These are phyloP conservation scores for Camponotus floridanus DNA, from an alignment of 1,140 invertebrate genomes.

Conservation along the genomic window DNA sequence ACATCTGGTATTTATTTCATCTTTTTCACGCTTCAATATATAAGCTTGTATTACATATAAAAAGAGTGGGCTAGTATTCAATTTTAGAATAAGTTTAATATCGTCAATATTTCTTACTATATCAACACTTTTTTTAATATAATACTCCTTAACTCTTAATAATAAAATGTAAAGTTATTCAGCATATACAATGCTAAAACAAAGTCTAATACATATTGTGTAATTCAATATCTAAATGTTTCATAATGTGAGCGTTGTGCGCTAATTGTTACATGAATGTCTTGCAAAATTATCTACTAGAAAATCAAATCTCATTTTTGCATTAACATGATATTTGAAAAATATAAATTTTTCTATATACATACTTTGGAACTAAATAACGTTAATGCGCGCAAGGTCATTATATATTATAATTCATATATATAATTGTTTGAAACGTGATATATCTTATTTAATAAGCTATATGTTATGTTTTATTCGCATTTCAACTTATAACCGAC, in stretches of 20 bases:
- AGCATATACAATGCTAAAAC: slow-evolving; percentile 46
- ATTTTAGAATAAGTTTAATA: slow-evolving; percentile 65
- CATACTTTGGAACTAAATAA: slow-evolving; percentile 14
- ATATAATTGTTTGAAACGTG: slow-evolving; percentile 22
- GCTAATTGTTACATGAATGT: slow-evolving; percentile 43
- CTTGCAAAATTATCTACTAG: slow-evolving; percentile 13
- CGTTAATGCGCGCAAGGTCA: neutral
- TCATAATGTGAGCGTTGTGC: slow-evolving; percentile 61
- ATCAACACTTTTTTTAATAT: slow-evolving; percentile 31
- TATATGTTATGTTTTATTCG: slow-evolving; percentile 21
- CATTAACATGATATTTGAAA: slow-evolving; percentile 19
- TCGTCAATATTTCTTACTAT: slow-evolving; percentile 40
- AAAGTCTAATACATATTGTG: slow-evolving; percentile 14
- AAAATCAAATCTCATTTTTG: slow-evolving; percentile 1
- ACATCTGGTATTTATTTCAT: neutral
- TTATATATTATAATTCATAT: neutral
- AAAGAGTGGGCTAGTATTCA: slow-evolving; percentile 65
- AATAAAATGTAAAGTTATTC: slow-evolving; percentile 13
- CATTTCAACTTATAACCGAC: no score
- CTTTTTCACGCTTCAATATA: neutral
- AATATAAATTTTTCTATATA: slow-evolving; percentile 37
- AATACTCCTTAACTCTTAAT: slow-evolving; percentile 30
- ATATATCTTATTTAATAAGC: neutral
- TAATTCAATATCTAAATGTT: slow-evolving; percentile 39
- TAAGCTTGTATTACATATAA: slow-evolving; percentile 64